Percentiles rank a stretch among this genome's conserved stretches.
Conservation (phyloP, 2,113 vertebrate genomes). For the Hemichromis elongatus region DNA sequence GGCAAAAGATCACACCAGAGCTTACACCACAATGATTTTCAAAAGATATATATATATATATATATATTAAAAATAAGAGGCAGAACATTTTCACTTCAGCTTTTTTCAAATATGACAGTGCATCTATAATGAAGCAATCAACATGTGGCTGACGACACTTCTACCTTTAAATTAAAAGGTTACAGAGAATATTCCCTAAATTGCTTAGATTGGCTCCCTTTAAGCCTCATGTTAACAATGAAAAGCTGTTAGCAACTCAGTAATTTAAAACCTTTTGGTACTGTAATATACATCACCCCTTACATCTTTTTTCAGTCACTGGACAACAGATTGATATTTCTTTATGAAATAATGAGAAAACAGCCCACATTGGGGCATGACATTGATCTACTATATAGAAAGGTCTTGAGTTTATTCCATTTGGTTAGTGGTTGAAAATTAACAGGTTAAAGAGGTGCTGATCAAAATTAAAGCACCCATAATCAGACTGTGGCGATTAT, state of each 20-base stretch:
- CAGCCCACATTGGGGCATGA: background rate
- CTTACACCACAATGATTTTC: background rate
- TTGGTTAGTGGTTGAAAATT: too few species aligned
- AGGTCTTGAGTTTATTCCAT: too few species aligned
- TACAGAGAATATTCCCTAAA: background rate
- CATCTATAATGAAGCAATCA: background rate
- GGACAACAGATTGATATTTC: background rate
- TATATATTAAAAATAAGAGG: background rate
- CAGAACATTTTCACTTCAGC: constrained; percentile 48
- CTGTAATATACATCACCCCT: background rate
- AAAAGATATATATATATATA: background rate
- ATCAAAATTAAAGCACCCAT: too few species aligned
- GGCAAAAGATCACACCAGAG: constrained; percentile 29
- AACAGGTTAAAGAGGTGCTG: too few species aligned
- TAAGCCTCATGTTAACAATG: background rate
- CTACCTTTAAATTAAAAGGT: background rate
- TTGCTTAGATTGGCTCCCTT: background rate
- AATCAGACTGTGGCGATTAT: too few species aligned
- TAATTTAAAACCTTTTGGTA: background rate
- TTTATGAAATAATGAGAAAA: background rate
- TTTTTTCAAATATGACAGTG: background rate
- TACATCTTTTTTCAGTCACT: background rate
- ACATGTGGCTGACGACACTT: background rate
- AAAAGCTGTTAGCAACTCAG: background rate
- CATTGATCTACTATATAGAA: too few species aligned